phyloP scores from a whole-genome alignment of 2,113 vertebrate species.

The Irena cyanogastra region DNA sequence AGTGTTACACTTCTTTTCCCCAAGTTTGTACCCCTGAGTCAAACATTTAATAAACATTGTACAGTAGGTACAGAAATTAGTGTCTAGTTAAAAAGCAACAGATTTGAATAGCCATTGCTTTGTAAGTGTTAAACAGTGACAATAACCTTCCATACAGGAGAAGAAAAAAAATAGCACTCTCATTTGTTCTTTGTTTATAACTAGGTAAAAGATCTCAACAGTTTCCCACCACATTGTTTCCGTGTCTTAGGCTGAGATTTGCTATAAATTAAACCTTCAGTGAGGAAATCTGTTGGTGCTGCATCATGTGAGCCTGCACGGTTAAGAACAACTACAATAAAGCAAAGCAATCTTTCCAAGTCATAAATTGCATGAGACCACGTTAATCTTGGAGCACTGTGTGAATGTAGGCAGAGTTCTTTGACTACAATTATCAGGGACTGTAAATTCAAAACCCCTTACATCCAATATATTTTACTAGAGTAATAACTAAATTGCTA shows the following conservation, averaged over 20 bases:
- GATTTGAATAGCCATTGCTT: constrained; percentile 12
- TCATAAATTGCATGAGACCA: neutral
- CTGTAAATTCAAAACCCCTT: neutral
- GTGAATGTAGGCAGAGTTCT: constrained; percentile 37
- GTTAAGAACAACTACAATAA: constrained; percentile 33
- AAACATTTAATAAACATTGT: constrained; percentile 62
- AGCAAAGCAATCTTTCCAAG: constrained; percentile 24
- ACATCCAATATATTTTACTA: neutral
- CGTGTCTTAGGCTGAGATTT: neutral
- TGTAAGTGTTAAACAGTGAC: constrained; percentile 13
- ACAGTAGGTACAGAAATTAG: constrained; percentile 71
- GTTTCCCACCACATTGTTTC: neutral
- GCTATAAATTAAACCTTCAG: neutral
- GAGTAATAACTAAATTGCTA: constrained; percentile 10
- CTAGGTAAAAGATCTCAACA: constrained; percentile 28
- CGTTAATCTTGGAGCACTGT: constrained; percentile 20
- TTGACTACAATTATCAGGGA: constrained; percentile 33
- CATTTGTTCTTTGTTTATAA: neutral
- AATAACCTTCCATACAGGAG: neutral
- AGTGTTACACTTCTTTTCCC: constrained; percentile 65
- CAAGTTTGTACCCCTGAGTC: constrained; percentile 77
- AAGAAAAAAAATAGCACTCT: neutral
- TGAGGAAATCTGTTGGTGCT: neutral
- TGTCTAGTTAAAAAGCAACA: constrained; percentile 55
- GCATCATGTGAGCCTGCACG: neutral